phyloP scores from a whole-genome alignment of 2,888 invertebrate species.

The Tetheella fluctuosa region DNA sequence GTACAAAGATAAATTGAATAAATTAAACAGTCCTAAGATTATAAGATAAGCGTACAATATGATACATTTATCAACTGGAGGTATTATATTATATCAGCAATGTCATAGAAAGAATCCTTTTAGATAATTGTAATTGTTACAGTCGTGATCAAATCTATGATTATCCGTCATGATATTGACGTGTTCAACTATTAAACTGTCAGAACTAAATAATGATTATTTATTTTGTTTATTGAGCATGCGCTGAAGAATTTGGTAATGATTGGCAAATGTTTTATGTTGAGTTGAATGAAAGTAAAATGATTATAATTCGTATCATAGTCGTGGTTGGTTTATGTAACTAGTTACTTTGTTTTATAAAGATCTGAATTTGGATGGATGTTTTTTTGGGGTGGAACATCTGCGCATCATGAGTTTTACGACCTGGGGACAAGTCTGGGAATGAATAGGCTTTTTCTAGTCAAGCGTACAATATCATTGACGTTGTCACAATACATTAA shows the following conservation, averaged over 20 bases:
- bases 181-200: slow-evolving; percentile 28
- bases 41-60: neutral
- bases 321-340: neutral
- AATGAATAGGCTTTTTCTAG: no score
- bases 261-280: slow-evolving; percentile 1
- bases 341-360: neutral
- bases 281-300: slow-evolving; percentile 3
- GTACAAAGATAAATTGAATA: neutral
- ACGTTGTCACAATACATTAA: no score
- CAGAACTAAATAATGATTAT: slow-evolving; percentile 19
- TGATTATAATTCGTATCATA: neutral
- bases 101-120: slow-evolving; percentile 9
- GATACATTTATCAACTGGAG: slow-evolving; percentile 4
- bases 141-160: slow-evolving; percentile 9
- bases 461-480: no score
- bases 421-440: no score
- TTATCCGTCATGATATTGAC: slow-evolving; percentile 12
- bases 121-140: slow-evolving; percentile 9
- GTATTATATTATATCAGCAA: neutral
- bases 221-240: slow-evolving; percentile 7
- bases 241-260: slow-evolving; percentile 1
- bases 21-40: neutral
- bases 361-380: no score
- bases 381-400: no score
- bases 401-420: no score